These are phyloP conservation scores for Neoseiulus cucumeris DNA, from an alignment of 1,140 invertebrate genomes.

Conservation along the genomic window DNA sequence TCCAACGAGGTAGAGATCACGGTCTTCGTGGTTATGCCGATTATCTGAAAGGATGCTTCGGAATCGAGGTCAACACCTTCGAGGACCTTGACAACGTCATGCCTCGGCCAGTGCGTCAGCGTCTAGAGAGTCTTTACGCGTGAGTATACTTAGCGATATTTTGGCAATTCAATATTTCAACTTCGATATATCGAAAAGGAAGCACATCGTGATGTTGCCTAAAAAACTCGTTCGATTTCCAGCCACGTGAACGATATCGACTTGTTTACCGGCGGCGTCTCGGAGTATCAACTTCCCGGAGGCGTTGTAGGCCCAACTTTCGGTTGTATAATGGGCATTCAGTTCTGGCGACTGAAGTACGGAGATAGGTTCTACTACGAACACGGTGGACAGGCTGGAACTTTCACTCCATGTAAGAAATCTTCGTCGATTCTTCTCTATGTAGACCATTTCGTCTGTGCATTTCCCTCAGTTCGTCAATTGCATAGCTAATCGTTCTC, in stretches of 20 bases:
- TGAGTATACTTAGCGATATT: neutral
- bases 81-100: slow-evolving; percentile 50
- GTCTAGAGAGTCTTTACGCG: slow-evolving; percentile 6
- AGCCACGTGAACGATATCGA: slow-evolving; percentile 29
- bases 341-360: slow-evolving; percentile 24
- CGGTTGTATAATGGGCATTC: slow-evolving; percentile 23
- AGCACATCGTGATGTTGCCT: neutral
- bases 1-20: slow-evolving; percentile 57
- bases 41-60: slow-evolving; percentile 57
- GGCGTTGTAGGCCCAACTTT: slow-evolving; percentile 24
- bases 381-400: slow-evolving; percentile 31
- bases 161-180: no score
- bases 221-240: slow-evolving; percentile 26
- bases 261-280: slow-evolving; percentile 28
- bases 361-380: slow-evolving; percentile 30
- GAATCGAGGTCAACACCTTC: slow-evolving; percentile 47
- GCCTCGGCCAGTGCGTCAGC: slow-evolving; percentile 15
- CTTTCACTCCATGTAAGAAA: slow-evolving; percentile 27
- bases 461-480: no score
- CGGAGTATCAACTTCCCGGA: slow-evolving; percentile 27
- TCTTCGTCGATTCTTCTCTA: no score
- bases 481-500: neutral
- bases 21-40: slow-evolving; percentile 59
- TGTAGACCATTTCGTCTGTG: no score
- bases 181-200: neutral